These are phyloP conservation scores for Aplocera efformata DNA, from an alignment of 2,888 invertebrate genomes.

Conservation along the genomic window DNA sequence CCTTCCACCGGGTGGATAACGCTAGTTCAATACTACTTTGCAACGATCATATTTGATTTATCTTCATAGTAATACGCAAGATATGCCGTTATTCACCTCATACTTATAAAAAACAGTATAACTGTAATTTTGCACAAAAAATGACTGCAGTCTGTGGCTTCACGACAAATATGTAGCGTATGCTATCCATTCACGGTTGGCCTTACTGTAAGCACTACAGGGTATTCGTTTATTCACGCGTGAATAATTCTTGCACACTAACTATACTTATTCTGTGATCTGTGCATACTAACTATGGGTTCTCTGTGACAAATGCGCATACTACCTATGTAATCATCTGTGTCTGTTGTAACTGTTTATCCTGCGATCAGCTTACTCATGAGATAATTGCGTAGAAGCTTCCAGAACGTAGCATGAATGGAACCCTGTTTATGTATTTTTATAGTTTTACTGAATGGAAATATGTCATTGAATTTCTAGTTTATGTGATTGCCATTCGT, in stretches of 20 bases:
- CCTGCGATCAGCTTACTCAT: not conserved
- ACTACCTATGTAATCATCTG: no score
- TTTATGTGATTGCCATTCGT: no score
- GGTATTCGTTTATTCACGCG: conserved; percentile 39
- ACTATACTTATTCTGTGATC: conserved; percentile 5
- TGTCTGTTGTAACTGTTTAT: no score
- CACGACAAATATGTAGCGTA: conserved; percentile 6
- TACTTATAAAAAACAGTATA: no score
- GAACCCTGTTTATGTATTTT: conserved; percentile 22
- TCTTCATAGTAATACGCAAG: no score
- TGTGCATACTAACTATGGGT: not conserved
- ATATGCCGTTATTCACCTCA: no score
- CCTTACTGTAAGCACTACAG: conserved; percentile 36
- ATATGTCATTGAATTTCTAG: not conserved
- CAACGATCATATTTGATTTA: no score
- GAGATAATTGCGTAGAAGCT: conserved; percentile 30
- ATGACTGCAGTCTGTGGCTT: not conserved
- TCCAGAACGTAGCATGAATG: conserved; percentile 32
- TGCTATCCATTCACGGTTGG: conserved; percentile 36
- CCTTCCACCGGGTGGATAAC: no score
- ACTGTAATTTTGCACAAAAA: no score
- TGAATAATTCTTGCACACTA: conserved; percentile 13
- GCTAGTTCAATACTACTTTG: no score
- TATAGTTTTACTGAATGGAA: conserved; percentile 18
- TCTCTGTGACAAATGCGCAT: no score